Percentiles rank a stretch among this genome's conserved stretches.
These are phyloP conservation scores for Drosophila ercepeae DNA, from an alignment of 1,140 invertebrate species.

Conservation along the genomic window DNA sequence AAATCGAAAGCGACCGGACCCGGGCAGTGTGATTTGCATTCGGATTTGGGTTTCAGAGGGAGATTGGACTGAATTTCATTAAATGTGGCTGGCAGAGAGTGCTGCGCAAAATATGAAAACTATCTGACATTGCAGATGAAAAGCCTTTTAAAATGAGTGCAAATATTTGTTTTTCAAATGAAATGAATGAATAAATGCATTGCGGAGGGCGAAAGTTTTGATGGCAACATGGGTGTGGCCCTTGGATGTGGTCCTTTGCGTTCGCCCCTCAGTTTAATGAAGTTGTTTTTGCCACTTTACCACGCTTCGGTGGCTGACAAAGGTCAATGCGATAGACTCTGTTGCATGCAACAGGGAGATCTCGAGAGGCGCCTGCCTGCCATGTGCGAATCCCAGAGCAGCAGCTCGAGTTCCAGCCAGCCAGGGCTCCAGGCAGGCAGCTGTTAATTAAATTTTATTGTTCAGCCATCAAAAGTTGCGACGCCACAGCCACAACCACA, in stretches of 20 bases:
- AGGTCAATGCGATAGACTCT: constrained; percentile 54
- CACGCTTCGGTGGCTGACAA: constrained; percentile 36
- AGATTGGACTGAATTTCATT: constrained; percentile 60
- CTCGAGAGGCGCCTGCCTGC: constrained; percentile 19
- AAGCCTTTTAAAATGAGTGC: constrained; percentile 36
- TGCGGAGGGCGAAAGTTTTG: constrained; percentile 13
- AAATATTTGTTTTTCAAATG: constrained; percentile 78
- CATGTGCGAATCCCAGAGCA: constrained; percentile 21
- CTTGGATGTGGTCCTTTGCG: background rate
- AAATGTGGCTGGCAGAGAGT: constrained; percentile 13
- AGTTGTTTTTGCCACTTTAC: constrained; percentile 53
- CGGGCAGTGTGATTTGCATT: constrained; percentile 40
- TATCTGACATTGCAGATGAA: constrained; percentile 17
- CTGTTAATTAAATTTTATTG: constrained; percentile 78
- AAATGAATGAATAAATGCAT: constrained; percentile 64
- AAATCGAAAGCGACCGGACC: background rate
- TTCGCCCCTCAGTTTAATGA: constrained; percentile 47
- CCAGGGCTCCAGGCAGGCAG: constrained; percentile 4
- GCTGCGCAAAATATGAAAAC: constrained; percentile 57
- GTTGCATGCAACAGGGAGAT: constrained; percentile 39
- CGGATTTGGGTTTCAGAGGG: constrained; percentile 22
- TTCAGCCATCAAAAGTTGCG: constrained; percentile 54
- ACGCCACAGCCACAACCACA: constrained; percentile 18
- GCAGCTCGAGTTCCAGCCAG: constrained; percentile 6
- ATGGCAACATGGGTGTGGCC: background rate